These are phyloP conservation scores for Alectoris magna DNA, from an alignment of 2,797 vertebrate species.

Conservation along the genomic window DNA sequence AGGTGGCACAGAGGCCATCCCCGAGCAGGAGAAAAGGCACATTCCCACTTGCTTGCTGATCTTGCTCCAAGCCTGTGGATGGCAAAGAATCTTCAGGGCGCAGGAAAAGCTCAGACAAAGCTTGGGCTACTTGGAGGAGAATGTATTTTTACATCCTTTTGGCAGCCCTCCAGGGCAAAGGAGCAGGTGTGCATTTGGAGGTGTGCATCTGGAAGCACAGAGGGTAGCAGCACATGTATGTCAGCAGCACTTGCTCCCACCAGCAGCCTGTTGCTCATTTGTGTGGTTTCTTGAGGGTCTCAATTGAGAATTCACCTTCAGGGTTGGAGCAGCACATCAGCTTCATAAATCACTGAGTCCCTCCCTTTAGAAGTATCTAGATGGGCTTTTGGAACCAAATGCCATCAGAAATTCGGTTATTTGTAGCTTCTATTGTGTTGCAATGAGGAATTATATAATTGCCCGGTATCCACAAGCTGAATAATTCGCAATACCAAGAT, in stretches of 20 bases:
- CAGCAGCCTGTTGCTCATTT: not conserved
- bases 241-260: not conserved
- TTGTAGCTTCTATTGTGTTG: not conserved
- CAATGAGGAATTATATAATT: not conserved
- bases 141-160: not conserved
- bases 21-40: not conserved
- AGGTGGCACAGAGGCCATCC: not conserved
- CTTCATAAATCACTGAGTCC: not conserved
- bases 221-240: rapidly evolving
- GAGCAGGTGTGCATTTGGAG: not conserved
- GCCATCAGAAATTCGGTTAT: not conserved
- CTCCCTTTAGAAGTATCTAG: not conserved
- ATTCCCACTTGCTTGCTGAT: not conserved
- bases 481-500: not conserved
- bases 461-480: not conserved
- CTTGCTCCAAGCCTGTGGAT: not conserved
- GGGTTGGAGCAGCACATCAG: not conserved
- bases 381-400: not conserved
- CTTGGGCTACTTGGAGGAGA: not conserved
- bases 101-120: not conserved
- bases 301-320: not conserved
- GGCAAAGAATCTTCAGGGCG: not conserved
- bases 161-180: not conserved
- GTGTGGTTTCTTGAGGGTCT: not conserved
- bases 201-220: not conserved